Evolutionary conservation across 2,888 invertebrate species (phyloP), one percentile per base, ranked within the genome.

Genomic region (Lithosia quadra): DNA sequence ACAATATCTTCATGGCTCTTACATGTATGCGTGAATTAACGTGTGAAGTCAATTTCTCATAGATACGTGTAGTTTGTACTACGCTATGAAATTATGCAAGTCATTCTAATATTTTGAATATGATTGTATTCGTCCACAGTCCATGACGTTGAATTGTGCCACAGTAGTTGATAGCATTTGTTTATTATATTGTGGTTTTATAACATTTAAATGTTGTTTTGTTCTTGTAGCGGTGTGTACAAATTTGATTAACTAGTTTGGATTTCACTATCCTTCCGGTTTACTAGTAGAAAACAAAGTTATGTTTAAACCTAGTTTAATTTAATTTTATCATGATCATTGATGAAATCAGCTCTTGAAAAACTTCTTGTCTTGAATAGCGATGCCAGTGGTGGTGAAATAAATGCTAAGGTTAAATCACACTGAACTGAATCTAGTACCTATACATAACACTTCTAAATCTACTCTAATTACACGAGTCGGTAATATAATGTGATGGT

Each of bases 51-150:
- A 24, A 71, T 68, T 60, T 70, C 36, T 58, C 49, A 59, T 21
- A 58, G 49, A 56, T 21, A 59, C 28, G 28, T 43, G 18, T 24
- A 8, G 15, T 55, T 22, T 13, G 28, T 39, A 13, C n/a, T 39
- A 21, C 36, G 62, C n/a, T 18, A 43, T 43, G 43, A 28, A 28
- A 63, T 22, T 63, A 49, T 72, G 72, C 68, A 67, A 76, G 63
- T 74, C 71, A 78, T 79, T 71, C n/a, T 55, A 61, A 68, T 67
- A 67, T 78, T 77, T 73, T 55, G 67, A 57, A 43, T n/a, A 64
- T 67, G 63, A 78, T 79, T 76, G 76, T 80, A 64, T 74, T 69
- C 39, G 59, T 64, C 72, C 72, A 76, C 69, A 70, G 28, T 56
- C 69, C 78, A 71, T 79, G 69, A 78, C 67, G 69, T 13, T 11